Evolutionary conservation across 1,140 invertebrate species (phyloP).

Genomic region (Polypedilum pembai): DNA sequence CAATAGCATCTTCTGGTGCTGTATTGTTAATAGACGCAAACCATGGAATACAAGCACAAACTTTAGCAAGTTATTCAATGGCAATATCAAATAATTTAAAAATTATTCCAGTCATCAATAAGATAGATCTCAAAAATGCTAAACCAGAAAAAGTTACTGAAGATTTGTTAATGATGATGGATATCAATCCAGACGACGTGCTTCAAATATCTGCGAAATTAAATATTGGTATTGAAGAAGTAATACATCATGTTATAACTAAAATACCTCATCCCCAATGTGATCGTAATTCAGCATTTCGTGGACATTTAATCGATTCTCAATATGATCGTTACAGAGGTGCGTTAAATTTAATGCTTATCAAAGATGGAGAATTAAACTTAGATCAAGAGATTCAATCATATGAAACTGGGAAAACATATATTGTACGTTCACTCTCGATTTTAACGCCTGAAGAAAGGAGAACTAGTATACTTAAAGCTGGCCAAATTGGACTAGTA

Average conservation of each 20-base stretch:
- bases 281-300: slow-evolving; percentile 56
- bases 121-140: slow-evolving; percentile 90
- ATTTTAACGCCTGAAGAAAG: slow-evolving; percentile 73
- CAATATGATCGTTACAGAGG: slow-evolving; percentile 89
- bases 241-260: slow-evolving; percentile 71
- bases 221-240: slow-evolving; percentile 66
- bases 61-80: slow-evolving; percentile 92
- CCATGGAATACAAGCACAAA: slow-evolving; percentile 95
- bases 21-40: slow-evolving; percentile 94
- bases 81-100: slow-evolving; percentile 74
- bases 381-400: slow-evolving; percentile 59
- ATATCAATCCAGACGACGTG: slow-evolving; percentile 59
- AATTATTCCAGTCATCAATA: slow-evolving; percentile 92
- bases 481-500: slow-evolving; percentile 60
- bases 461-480: slow-evolving; percentile 54
- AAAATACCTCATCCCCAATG: slow-evolving; percentile 64
- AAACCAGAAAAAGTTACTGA: slow-evolving; percentile 69
- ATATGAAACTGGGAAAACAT: slow-evolving; percentile 57
- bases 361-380: slow-evolving; percentile 64
- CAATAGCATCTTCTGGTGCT: slow-evolving; percentile 84
- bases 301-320: slow-evolving; percentile 85
- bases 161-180: slow-evolving; percentile 80
- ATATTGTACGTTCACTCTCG: slow-evolving; percentile 73
- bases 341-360: slow-evolving; percentile 68
- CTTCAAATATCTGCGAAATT: slow-evolving; percentile 80